Evolutionary conservation across 2,888 invertebrate genomes (phyloP), one percentile per base, ranked within the genome.

Genomic region (Ommatoiulus sabulosus): DNA sequence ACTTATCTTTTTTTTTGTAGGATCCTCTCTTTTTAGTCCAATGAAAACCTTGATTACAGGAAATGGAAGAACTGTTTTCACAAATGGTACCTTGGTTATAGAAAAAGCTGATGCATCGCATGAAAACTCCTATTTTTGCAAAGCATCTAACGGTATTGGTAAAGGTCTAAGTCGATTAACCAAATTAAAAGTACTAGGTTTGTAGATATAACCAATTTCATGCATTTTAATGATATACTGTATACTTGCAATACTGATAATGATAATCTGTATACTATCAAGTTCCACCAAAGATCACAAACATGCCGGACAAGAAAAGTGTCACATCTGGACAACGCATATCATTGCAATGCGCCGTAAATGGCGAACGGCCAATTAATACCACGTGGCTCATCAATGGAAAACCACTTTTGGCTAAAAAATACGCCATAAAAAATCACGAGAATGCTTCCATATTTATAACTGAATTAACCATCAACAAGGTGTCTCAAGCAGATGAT

Each of bases 91-190:
- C 8, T 90, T 93, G 88, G 90, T 91, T 46, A 92, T 93, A 90
- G 95, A 95, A 91, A 95, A 95, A 91, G 96, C 92, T 43, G 89
- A 89, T 87, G 92, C 91, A 87, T 90, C 89, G 15, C 92, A 92
- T 89, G 91, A 91, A 89, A 92, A 92, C 2, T 91, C 91, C 90
- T 93, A 92, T 90, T 90, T 92, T 88, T 93, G 93, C 90, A 92
- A 92, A 87, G 91, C 92, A 46, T 91, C 91, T 89, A 93, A 93
- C 89, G 91, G 91, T 12, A 92, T 93, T 35, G 92, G 92, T 35
- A 91, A 91, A 85, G 92, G 91, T 20, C 91, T 93, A 88, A 92
- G 92, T 90, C 92, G 92, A 90, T 92, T 92, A 57, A 91, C 92
- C 24, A 90, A 91, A 87, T 91, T 93, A 5, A 91, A 91, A 20